Conservation (phyloP, 2,797 vertebrate genomes). For the Tadarida brasiliensis region DNA sequence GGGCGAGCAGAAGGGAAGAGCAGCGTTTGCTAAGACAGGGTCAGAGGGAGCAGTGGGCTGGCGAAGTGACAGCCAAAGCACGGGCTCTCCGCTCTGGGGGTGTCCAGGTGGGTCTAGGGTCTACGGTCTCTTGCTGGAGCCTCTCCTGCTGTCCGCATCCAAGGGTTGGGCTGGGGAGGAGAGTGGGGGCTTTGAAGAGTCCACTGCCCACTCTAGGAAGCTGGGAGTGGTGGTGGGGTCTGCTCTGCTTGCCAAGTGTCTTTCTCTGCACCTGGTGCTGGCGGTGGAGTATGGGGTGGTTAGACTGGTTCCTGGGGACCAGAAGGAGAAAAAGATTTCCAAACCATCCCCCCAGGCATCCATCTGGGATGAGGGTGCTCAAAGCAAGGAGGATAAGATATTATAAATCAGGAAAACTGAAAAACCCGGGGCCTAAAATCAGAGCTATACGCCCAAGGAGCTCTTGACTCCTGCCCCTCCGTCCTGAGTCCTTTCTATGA, state of each 20-base stretch:
- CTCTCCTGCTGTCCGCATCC: not conserved
- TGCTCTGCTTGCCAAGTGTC: not conserved
- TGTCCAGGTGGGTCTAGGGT: not conserved
- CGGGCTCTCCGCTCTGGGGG: not conserved
- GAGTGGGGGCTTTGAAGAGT: not conserved
- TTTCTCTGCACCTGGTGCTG: not conserved
- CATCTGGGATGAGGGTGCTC: not conserved
- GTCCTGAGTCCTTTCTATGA: not conserved
- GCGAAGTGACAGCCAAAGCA: not conserved
- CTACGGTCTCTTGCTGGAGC: not conserved
- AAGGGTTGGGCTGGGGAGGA: not conserved
- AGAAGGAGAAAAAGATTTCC: conserved; percentile 16
- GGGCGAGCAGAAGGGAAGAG: not conserved
- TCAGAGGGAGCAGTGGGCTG: not conserved
- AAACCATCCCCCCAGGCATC: not conserved
- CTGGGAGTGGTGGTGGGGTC: not conserved
- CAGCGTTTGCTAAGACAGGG: not conserved
- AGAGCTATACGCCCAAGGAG: not conserved
- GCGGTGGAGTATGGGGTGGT: not conserved
- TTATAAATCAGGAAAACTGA: not conserved
- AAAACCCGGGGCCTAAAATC: not conserved
- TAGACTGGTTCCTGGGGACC: not conserved
- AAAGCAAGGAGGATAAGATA: not conserved
- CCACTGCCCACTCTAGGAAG: not conserved
- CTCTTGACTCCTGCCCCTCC: not conserved